Base-by-base conservation (phyloP, 2,113 vertebrate species). In the Silurus meridionalis region DNA sequence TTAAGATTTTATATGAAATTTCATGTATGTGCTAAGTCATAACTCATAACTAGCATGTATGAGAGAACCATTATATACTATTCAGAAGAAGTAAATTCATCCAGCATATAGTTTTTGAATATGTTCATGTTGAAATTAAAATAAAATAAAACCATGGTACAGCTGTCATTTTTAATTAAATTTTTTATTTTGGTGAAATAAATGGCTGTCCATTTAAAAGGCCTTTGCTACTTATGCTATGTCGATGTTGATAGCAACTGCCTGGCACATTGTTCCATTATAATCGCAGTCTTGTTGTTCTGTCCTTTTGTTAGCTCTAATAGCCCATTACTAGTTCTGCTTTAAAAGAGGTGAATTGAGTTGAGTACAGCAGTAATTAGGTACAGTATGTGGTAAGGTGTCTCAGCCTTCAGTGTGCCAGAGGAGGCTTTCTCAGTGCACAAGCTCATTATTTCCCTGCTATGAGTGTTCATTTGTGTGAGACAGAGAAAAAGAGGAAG, bases 201-300 rank as follows among this genome's bases (percentile, higher is more conserved):
- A 55, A 60, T 37, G 37, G 23, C 21, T 67, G 60, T n/a, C 53
- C 23, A 71, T 69, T 80, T 23, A 60, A 21, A 81, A 81, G 55
- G 14, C 55, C 71, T 25, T 79, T 58, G 28, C 78, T 81, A 57
- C 14, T 86, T 71, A 64, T 81, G 53, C 78, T 13, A 25, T 60
- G 85, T 57, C 81, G 85, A 72, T 80, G 37, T 37, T 37, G 25
- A 71, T 89, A 58, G 82, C 66, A 86, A 90, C 85, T 80, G 63
- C 77, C 63, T 50, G 55, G 21, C 64, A 46, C 86, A 88, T 50
- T 89, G 80, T 87, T 81, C 87, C 85, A 85, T 79, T 82, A 63
- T 88, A 90, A 89, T 90, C 81, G 86, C 55, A 9, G 78, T 89
- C 71, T 80, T 87, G 84, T 87, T 88, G 74, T 60, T 28, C 14